These are phyloP conservation scores for Clarias pachynema DNA, from an alignment of 2,797 vertebrate genomes.

Conservation along the genomic window DNA sequence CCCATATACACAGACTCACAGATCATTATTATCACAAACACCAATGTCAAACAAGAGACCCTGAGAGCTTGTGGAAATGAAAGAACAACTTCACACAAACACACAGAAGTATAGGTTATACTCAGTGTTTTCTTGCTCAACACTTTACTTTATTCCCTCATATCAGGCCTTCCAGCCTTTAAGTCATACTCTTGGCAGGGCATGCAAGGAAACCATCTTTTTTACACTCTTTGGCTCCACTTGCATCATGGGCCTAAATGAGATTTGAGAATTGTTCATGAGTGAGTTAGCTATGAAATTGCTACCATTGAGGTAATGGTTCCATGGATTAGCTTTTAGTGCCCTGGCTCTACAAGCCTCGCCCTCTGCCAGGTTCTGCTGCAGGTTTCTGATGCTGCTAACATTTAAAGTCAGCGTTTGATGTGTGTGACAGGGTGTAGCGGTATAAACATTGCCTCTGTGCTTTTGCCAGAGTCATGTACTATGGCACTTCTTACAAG, in stretches of 20 bases:
- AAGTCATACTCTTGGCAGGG: conserved; percentile 73
- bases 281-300: conserved; percentile 62
- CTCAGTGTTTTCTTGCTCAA: conserved; percentile 57
- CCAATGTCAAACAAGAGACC: conserved; percentile 49
- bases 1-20: conserved; percentile 7
- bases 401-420: conserved; percentile 32
- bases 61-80: conserved; percentile 62
- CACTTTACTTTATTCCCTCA: conserved; percentile 48
- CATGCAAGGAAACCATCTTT: conserved; percentile 63
- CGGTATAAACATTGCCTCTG: conserved; percentile 20
- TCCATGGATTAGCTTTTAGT: conserved; percentile 68
- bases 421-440: conserved; percentile 18
- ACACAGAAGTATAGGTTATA: conserved; percentile 39
- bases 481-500: conserved; percentile 6
- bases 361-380: conserved; percentile 59
- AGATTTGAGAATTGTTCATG: conserved; percentile 67
- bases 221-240: conserved; percentile 64
- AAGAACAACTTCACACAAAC: conserved; percentile 11
- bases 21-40: not conserved
- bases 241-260: conserved; percentile 56
- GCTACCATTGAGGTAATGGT: conserved; percentile 73
- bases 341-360: conserved; percentile 45
- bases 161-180: conserved; percentile 59
- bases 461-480: conserved; percentile 24
- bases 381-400: conserved; percentile 43